Base-by-base conservation (phyloP, 30 jellyfish, hydroid and myxozoan species). In the Aurelia sp. region DNA sequence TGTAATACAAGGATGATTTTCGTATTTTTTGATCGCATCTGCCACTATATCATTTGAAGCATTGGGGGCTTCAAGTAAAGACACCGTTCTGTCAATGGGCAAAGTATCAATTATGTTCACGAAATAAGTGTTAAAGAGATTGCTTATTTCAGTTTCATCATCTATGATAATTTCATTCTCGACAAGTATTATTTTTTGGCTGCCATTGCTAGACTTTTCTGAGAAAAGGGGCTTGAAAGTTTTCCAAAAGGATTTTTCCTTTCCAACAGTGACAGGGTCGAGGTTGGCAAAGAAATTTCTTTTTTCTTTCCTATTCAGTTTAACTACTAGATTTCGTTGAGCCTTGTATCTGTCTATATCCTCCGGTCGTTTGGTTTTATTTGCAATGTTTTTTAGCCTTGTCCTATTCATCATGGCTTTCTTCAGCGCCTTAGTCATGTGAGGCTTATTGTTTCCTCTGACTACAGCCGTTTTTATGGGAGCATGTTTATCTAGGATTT, bases 201-300 rank as follows among this genome's bases (percentile, higher is more conserved):
- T 37, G 50, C 50, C 50, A 37, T 37, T 37, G 50, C 50, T 37
- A 7, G 50, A 37, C 50, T 37, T 37, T 37, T 37, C 69, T 74
- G 85, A 74, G 21, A 74, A 20, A 19, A 71, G 18, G 18, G 83
- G 83, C 44, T 71, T 71, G 6, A 71, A 40, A 6, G 83, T 71
- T 4, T 30, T 71, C 83, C 83, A 71, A 33, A 71, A 33, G 31
- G 31, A 63, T 66, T 66, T 66, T 15, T 66, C 13, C 15, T 59
- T 59, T n/a, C 27, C 74, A 63, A 18, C 50, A 2, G 50, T 37
- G 50, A 37, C 50, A 37, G 50, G 50, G 50, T 37, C 50, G 50
- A 37, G 7, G 50, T 37, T 37, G 50, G 50, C 50, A 37, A 37
- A 37, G 50, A 37, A 37, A 37, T 37, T 37, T 7, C 50, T 37